Evolutionary conservation across 2,113 vertebrate genomes (phyloP).

Genomic region (Rostratula benghalensis): DNA sequence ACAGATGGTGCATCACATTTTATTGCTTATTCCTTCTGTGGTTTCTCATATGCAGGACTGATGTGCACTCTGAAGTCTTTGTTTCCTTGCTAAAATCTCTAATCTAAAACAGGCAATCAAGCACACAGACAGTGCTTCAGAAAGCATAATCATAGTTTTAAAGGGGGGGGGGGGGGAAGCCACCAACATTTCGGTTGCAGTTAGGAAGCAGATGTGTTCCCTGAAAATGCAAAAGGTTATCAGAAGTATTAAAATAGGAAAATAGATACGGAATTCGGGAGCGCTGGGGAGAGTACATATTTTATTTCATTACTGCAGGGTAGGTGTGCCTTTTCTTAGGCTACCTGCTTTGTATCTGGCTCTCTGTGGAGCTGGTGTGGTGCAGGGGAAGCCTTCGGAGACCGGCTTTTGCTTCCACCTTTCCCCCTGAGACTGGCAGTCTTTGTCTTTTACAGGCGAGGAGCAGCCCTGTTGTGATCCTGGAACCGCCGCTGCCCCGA

Average conservation of each 20-base stretch:
- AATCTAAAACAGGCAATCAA: conserved; percentile 83
- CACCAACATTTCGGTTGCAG: conserved; percentile 57
- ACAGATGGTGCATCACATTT: conserved; percentile 92
- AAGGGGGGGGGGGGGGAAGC: conserved; percentile 59
- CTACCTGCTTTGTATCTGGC: conserved; percentile 55
- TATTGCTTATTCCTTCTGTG: conserved; percentile 94
- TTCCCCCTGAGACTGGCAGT: conserved; percentile 53
- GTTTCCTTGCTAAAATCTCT: conserved; percentile 82
- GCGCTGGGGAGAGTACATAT: not conserved
- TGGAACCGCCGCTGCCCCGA: conserved; percentile 42
- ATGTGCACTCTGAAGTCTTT: conserved; percentile 80
- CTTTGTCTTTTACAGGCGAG: conserved; percentile 72
- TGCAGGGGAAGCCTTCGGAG: not conserved
- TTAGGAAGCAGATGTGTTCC: conserved; percentile 69
- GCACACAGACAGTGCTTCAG: conserved; percentile 76
- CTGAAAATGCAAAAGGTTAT: conserved; percentile 58
- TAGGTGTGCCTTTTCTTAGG: conserved; percentile 51
- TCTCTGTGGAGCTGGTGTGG: not conserved
- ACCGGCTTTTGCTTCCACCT: conserved; percentile 41
- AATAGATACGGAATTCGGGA: not conserved
- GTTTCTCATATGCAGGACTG: conserved; percentile 81
- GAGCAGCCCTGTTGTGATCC: conserved; percentile 38
- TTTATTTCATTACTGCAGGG: not conserved
- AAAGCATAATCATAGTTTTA: conserved; percentile 79
- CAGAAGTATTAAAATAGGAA: conserved; percentile 60